Conservation (phyloP, 2,888 invertebrate genomes). For the Choreutis nemorana region DNA sequence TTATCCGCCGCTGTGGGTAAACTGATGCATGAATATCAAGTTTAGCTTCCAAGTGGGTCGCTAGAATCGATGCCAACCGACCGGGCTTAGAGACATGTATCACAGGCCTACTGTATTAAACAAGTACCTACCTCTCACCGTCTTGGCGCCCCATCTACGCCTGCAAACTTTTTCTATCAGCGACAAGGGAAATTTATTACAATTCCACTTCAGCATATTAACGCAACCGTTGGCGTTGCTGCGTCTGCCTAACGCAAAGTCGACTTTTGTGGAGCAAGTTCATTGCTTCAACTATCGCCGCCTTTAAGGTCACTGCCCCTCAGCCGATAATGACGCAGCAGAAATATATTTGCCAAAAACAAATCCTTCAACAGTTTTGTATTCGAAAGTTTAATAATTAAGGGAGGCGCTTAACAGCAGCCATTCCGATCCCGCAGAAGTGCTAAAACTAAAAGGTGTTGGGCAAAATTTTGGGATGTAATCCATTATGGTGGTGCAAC, state of each 20-base stretch:
- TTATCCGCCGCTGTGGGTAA: slow-evolving; percentile 8
- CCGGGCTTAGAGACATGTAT: not conserved
- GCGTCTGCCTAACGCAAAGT: slow-evolving; percentile 13
- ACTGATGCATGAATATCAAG: slow-evolving; percentile 12
- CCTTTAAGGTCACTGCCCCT: too few relatives aligned
- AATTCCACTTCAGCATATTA: slow-evolving; percentile 28
- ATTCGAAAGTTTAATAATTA: too few relatives aligned
- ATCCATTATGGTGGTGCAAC: too few relatives aligned
- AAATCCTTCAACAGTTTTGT: too few relatives aligned
- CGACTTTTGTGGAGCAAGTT: slow-evolving; percentile 21
- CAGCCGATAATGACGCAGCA: too few relatives aligned
- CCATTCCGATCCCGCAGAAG: too few relatives aligned
- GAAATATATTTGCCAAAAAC: too few relatives aligned
- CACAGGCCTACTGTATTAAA: slow-evolving; percentile 16
- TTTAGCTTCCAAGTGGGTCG: slow-evolving; percentile 13
- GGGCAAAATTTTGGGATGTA: too few relatives aligned
- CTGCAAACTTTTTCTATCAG: slow-evolving; percentile 45
- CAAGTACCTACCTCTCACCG: slow-evolving; percentile 16
- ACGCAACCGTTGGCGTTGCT: slow-evolving; percentile 13
- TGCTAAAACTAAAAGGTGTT: too few relatives aligned
- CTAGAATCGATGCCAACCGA: slow-evolving; percentile 20
- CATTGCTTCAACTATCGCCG: too few relatives aligned
- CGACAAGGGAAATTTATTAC: slow-evolving; percentile 33
- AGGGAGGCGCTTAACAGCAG: too few relatives aligned
- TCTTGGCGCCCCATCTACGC: slow-evolving; percentile 24